Base-by-base conservation (phyloP, 64 coral and sea anemone genomes). In the Montipora capricornis region DNA sequence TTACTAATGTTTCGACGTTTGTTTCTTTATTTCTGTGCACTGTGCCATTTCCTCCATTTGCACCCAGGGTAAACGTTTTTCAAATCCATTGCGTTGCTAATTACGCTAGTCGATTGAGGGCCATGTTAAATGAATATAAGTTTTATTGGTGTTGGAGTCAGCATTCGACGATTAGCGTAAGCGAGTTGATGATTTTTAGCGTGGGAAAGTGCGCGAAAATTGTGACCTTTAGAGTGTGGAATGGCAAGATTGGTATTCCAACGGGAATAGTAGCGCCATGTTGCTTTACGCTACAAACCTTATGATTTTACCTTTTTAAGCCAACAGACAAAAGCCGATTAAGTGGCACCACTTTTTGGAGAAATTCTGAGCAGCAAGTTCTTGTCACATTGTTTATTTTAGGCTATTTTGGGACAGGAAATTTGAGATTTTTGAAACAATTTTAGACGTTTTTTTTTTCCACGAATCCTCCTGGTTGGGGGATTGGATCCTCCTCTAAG, bases 101-200 rank as follows among this genome's bases (percentile, higher is more conserved):
- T 86, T 47, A n/a, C 5, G 70, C 15, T 4, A 73, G 19, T 51
- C 1, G 64, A 53, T 73, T 71, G 82, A 64, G 53, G 82, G 66
- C 51, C 82, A 15, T 73, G 4, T 12, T 49, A 44, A 70, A 85
- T 49, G 14, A 11, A 50, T 85, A 68, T 86, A 50, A 86, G 82
- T 71, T 86, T 69, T 50, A 71, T 71, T 86, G 17, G 16, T 71
- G 71, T 71, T 86, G 44, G 70, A n/a, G 44, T 60, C 8, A 17
- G 82, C 47, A 13, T 73, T 20, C 70, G 44, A 59, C 71, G 68
- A 84, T 84, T 68, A 47, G 59, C 60, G 8, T 49, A 50, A 73
- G 62, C 16, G 49, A 46, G 44, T 10, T 84, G 60, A 67, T 84
- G 59, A 84, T 68, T 86, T 86, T 71, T 64, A 9, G 66, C 82